phyloP scores from a whole-genome alignment of 2,113 vertebrate genomes.

The Lophotis ruficrista region DNA sequence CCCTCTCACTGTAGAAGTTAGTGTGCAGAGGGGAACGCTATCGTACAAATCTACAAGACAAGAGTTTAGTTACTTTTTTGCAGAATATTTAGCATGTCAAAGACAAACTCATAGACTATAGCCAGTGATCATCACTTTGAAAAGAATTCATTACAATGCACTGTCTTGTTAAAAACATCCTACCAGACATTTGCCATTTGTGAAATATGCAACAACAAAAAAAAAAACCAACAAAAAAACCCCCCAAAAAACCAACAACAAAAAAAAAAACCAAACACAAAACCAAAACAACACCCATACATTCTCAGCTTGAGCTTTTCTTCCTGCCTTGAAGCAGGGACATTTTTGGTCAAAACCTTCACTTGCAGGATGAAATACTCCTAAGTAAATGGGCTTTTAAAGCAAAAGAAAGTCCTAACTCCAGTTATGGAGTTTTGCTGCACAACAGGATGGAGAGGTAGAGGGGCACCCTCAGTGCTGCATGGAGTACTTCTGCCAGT shows the following conservation, averaged over 20 bases:
- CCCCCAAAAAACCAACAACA: no score
- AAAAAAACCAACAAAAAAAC: background rate
- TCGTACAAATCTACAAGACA: background rate
- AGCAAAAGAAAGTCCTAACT: background rate
- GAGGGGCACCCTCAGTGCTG: background rate
- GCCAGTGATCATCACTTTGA: background rate
- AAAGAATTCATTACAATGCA: background rate
- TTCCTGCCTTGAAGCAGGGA: background rate
- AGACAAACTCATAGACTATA: background rate
- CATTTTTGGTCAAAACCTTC: background rate
- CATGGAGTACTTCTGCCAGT: conserved; percentile 11
- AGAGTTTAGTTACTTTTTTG: background rate
- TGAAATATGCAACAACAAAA: background rate
- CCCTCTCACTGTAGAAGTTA: background rate
- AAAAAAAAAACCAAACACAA: background rate
- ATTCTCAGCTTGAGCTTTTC: background rate
- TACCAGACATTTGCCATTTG: background rate
- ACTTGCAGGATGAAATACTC: background rate
- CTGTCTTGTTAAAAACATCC: background rate
- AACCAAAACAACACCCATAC: background rate
- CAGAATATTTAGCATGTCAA: background rate
- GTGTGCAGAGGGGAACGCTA: background rate
- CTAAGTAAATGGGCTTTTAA: background rate
- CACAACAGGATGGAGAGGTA: conserved; percentile 6
- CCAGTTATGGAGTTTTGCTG: background rate